phyloP scores from a whole-genome alignment of 2,113 vertebrate species.

The Thunnus thynnus region DNA sequence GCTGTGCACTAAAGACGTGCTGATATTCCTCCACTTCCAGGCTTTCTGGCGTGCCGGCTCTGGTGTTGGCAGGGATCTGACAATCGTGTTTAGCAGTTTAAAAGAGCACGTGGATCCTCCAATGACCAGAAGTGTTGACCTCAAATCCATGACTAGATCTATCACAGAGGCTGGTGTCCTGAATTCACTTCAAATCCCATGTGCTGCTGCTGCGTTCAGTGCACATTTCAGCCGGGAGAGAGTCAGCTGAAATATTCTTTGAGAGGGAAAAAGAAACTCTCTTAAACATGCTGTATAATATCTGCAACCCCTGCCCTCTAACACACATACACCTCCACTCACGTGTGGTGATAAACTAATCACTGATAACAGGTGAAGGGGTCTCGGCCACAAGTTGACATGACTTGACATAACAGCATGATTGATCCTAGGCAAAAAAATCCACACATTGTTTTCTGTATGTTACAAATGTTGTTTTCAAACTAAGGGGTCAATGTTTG shows the following conservation, averaged over 20 bases:
- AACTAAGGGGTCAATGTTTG: no score
- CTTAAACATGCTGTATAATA: neutral
- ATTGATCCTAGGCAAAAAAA: no score
- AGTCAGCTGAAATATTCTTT: neutral
- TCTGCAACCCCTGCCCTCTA: neutral
- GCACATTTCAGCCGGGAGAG: neutral
- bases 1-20: slow-evolving; percentile 45
- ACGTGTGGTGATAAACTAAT: slow-evolving; percentile 2
- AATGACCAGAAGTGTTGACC: slow-evolving; percentile 25
- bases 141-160: slow-evolving; percentile 31
- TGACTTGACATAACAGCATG: neutral
- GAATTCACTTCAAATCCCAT: slow-evolving; percentile 3
- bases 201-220: neutral
- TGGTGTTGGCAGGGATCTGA: slow-evolving; percentile 23
- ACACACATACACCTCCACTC: neutral
- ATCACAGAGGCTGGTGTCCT: neutral
- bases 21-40: slow-evolving; percentile 54
- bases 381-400: neutral
- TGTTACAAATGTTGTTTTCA: no score
- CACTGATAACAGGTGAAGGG: slow-evolving; percentile 12
- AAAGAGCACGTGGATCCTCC: slow-evolving; percentile 40
- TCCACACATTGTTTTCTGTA: no score
- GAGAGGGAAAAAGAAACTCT: neutral
- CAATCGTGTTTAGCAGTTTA: slow-evolving; percentile 28
- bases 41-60: neutral